Base-by-base conservation (phyloP, 2,797 vertebrate genomes). In the Cynodonichthys magdalenae region DNA sequence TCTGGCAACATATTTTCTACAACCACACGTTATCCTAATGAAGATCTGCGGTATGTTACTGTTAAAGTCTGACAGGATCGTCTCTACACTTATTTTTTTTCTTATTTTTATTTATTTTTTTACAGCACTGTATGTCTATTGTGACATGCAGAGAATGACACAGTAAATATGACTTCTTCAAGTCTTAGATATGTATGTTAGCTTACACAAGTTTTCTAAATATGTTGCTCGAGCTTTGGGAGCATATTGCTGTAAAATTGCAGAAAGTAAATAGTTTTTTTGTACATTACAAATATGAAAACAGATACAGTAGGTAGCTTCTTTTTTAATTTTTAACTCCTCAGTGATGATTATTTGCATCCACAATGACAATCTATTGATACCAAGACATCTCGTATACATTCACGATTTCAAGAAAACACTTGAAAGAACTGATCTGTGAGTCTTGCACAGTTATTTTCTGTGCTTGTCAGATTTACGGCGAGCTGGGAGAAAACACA, bases 161-260 rank as follows among this genome's bases (percentile, higher is more conserved):
- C 89, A 89, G 88, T 91, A 90, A 92, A 89, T 90, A 87, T 87
- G 89, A 92, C 90, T 89, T 85, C 19, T 89, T 91, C 84, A 90
- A 89, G 90, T 92, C 90, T 89, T 85, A 89, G 91, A 92, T 92
- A 92, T 92, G 91, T 92, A 90, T 90, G 89, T 90, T 90, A 84
- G 84, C 84, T 81, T 87, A 90, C 87, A 87, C 87, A 87, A 77
- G 85, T 88, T 87, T 87, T 24, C 24, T 81, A 81, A 85, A 89
- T 85, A 89, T 86, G 84, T 90, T 82, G 75, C 86, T 79, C 89
- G 74, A 19, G 69, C 80, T 49, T 29, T 5, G 69, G 82, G 87
- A 90, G 83, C 83, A 89, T 93, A 93, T 93, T 93, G 91, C 92
- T 92, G 90, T 92, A 90, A 91, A 93, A 92, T 84, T 91, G 81